Percentiles rank a stretch among this genome's conserved stretches.
These are phyloP conservation scores for Poeciliopsis prolifica DNA, from an alignment of 2,113 vertebrate genomes.

Conservation along the genomic window DNA sequence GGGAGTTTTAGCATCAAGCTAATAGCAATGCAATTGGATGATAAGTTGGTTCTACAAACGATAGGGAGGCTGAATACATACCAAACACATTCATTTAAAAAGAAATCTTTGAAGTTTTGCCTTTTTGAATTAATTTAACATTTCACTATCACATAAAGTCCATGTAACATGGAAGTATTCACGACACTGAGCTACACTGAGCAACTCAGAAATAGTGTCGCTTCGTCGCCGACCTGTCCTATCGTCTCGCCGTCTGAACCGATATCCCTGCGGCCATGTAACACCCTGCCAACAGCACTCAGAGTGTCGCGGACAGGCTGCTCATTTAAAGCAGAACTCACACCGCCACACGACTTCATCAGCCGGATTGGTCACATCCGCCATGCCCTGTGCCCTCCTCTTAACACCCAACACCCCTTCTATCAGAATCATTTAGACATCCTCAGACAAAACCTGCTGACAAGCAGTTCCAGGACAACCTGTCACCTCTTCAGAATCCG, in stretches of 20 bases:
- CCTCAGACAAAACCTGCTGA: constrained; percentile 17
- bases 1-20: too few relatives aligned
- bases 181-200: neutral
- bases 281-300: constrained; percentile 65
- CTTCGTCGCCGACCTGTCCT: constrained; percentile 35
- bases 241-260: constrained; percentile 25
- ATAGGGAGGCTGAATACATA: neutral
- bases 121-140: neutral
- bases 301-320: constrained; percentile 45
- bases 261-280: constrained; percentile 41
- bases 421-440: constrained; percentile 43
- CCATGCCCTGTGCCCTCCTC: neutral
- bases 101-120: too few relatives aligned
- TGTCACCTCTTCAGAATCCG: constrained; percentile 32
- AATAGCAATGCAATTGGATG: neutral
- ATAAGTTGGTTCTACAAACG: neutral
- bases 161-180: too few relatives aligned
- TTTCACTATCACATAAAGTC: neutral
- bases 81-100: too few relatives aligned
- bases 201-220: constrained; percentile 41
- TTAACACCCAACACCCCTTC: constrained; percentile 15
- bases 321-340: constrained; percentile 59
- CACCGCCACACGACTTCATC: constrained; percentile 47
- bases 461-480: constrained; percentile 19
- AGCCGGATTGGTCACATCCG: constrained; percentile 31